These are phyloP conservation scores for Brachypodius melanocephalos DNA, from an alignment of 2,113 vertebrate genomes.

Conservation along the genomic window DNA sequence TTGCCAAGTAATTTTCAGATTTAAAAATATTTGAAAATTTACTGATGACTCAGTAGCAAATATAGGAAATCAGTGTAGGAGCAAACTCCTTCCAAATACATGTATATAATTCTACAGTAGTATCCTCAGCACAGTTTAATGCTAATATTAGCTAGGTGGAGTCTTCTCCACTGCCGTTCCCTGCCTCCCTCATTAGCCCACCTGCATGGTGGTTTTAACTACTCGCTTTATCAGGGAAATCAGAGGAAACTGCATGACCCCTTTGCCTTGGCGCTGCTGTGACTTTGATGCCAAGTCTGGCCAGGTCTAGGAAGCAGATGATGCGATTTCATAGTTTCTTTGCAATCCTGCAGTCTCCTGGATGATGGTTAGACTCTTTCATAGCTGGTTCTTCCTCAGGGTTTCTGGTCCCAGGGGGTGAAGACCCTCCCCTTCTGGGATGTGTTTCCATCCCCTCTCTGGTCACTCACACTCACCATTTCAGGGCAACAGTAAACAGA, in stretches of 20 bases:
- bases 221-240: background rate
- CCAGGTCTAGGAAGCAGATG: background rate
- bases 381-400: background rate
- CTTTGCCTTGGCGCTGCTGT: background rate
- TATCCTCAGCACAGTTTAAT: background rate
- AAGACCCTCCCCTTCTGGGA: background rate
- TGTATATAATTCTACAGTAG: too few relatives aligned
- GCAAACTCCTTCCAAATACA: background rate
- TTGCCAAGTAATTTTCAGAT: background rate
- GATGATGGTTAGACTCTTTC: background rate
- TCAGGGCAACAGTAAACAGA: background rate
- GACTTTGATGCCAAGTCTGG: background rate
- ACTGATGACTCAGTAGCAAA: background rate
- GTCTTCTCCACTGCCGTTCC: fast-evolving
- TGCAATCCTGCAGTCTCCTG: background rate
- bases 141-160: background rate
- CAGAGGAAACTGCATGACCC: background rate
- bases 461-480: background rate
- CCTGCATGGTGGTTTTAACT: background rate
- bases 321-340: background rate
- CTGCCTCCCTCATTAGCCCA: background rate
- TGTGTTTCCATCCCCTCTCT: background rate
- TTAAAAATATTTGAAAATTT: background rate
- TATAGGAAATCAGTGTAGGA: background rate
- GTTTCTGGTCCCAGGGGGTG: background rate